These are phyloP conservation scores for Drosophila nr. perissopoda DNA, from an alignment of 2,888 invertebrate species.

Conservation along the genomic window DNA sequence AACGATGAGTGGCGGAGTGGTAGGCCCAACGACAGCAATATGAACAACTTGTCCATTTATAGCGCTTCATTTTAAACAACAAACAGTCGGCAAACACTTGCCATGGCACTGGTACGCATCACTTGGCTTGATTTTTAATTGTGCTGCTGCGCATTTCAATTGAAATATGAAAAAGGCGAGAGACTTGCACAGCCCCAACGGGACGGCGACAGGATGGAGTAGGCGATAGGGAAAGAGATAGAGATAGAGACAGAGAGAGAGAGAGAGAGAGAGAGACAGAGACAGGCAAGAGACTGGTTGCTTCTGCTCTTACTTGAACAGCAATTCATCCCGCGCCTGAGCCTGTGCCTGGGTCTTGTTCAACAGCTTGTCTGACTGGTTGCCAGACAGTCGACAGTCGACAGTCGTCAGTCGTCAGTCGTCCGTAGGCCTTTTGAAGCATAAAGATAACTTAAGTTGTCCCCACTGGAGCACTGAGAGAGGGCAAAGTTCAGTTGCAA, in stretches of 20 bases:
- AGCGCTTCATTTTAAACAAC: constrained; percentile 67
- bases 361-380: constrained; percentile 60
- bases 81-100: constrained; percentile 64
- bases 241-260: neutral
- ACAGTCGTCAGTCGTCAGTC: constrained; percentile 26
- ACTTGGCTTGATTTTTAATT: constrained; percentile 70
- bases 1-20: constrained; percentile 10
- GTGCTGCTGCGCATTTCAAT: constrained; percentile 69
- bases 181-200: constrained; percentile 33
- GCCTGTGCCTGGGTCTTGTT: constrained; percentile 29
- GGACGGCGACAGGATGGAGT: constrained; percentile 34
- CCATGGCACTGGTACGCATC: constrained; percentile 58
- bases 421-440: constrained; percentile 70
- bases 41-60: constrained; percentile 64
- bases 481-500: constrained; percentile 53
- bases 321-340: neutral
- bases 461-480: constrained; percentile 54
- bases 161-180: constrained; percentile 60
- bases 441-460: constrained; percentile 74
- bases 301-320: constrained; percentile 9
- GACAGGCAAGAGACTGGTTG: constrained; percentile 8
- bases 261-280: neutral
- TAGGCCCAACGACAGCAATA: constrained; percentile 11
- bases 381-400: constrained; percentile 47
- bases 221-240: neutral